phyloP scores from a whole-genome alignment of 2,113 vertebrate genomes.

The Meriones unguiculatus region DNA sequence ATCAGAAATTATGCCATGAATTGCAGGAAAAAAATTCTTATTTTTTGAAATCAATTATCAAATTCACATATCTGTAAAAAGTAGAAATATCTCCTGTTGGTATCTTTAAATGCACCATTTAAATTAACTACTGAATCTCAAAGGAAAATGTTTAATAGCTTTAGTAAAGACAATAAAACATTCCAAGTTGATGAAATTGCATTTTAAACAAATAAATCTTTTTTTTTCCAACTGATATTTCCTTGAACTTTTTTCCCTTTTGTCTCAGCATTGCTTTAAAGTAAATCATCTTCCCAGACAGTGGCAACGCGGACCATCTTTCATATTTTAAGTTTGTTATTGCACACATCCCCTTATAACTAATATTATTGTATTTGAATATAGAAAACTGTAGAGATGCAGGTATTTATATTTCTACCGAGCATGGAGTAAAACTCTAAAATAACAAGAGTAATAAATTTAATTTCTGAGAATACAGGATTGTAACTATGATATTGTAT shows the following conservation, averaged over 20 bases:
- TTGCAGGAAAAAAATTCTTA: constrained; percentile 11
- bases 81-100: background rate
- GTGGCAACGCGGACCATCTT: background rate
- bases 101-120: constrained; percentile 20
- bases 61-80: constrained; percentile 52
- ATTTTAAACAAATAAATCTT: constrained; percentile 27
- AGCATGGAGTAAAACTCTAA: constrained; percentile 41
- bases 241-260: background rate
- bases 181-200: constrained; percentile 49
- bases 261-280: constrained; percentile 50
- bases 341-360: background rate
- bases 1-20: constrained; percentile 15
- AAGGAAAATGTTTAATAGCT: constrained; percentile 29
- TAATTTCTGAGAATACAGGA: constrained; percentile 41
- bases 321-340: constrained; percentile 48
- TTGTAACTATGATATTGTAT: background rate
- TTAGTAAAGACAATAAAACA: constrained; percentile 48
- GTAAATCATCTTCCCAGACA: constrained; percentile 40
- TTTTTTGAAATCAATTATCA: constrained; percentile 13
- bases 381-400: constrained; percentile 2
- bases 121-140: background rate
- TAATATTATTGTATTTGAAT: constrained; percentile 15
- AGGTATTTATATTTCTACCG: constrained; percentile 33
- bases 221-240: constrained; percentile 28
- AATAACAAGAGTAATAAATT: constrained; percentile 40